A percentile compares a stretch with the other conserved stretches of the same genome.
Evolutionary conservation across 1,140 invertebrate species (phyloP).

Genomic region (Dinothrombium tinctorium): DNA sequence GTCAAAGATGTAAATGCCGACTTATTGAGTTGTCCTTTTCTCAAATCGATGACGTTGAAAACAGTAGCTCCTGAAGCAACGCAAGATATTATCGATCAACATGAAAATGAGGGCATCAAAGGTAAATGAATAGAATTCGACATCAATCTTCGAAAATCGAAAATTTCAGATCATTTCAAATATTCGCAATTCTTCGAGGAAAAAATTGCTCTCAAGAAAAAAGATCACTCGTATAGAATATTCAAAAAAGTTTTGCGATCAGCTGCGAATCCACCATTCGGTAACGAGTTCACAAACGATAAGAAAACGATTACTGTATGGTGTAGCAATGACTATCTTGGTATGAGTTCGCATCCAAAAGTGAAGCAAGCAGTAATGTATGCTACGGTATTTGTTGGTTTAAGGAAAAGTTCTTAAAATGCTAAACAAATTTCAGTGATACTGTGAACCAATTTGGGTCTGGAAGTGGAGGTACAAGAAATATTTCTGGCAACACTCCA

Average conservation of each 20-base stretch:
- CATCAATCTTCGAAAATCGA: neutral
- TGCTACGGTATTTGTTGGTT: no score
- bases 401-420: no score
- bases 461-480: conserved; percentile 84
- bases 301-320: conserved; percentile 73
- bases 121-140: neutral
- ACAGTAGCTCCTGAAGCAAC: neutral
- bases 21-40: neutral
- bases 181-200: conserved; percentile 76
- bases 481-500: conserved; percentile 87
- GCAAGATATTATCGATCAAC: neutral
- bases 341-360: conserved; percentile 70
- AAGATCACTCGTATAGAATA: conserved; percentile 84
- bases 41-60: neutral
- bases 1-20: conserved; percentile 1
- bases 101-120: neutral
- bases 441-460: conserved; percentile 70
- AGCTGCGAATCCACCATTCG: conserved; percentile 58
- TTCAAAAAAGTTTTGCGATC: conserved; percentile 80
- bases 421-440: no score
- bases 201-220: conserved; percentile 78
- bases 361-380: conserved; percentile 56
- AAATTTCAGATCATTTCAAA: conserved; percentile 32
- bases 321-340: conserved; percentile 96
- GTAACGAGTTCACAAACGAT: conserved; percentile 46